Evolutionary conservation across 2,888 invertebrate genomes (phyloP).

Genomic region (Halocaridina rubra): DNA sequence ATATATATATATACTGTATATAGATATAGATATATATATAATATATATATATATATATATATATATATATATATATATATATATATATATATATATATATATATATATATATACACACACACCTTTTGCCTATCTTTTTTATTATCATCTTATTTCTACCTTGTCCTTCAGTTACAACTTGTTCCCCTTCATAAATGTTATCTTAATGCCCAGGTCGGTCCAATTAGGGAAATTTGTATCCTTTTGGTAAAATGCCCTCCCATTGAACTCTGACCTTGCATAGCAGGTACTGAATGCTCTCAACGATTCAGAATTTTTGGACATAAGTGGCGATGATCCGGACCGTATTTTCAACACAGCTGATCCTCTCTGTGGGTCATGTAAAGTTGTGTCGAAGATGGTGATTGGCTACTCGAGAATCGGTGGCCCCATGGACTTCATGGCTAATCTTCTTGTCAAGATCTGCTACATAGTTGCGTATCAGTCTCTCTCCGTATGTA

Average conservation of each 20-base stretch:
- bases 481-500: conserved; percentile 28
- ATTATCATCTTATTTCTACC: neutral
- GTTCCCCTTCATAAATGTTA: neutral
- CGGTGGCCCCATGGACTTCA: conserved; percentile 36
- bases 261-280: neutral
- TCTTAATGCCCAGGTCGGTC: neutral
- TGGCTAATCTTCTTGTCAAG: conserved; percentile 51
- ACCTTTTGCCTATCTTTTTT: neutral
- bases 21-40: neutral
- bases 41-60: neutral
- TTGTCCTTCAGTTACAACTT: neutral
- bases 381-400: conserved; percentile 34
- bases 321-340: neutral
- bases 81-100: neutral
- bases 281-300: conserved; percentile 14
- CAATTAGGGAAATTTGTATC: neutral
- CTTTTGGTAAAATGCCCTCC: neutral
- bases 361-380: conserved; percentile 27
- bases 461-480: conserved; percentile 46
- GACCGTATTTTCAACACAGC: conserved; percentile 25
- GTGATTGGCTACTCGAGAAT: conserved; percentile 38
- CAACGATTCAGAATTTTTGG: neutral
- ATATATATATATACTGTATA: neutral
- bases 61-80: neutral
- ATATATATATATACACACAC: neutral